Conservation (phyloP, 2,888 invertebrate species). For the Ophion ventricosus region DNA sequence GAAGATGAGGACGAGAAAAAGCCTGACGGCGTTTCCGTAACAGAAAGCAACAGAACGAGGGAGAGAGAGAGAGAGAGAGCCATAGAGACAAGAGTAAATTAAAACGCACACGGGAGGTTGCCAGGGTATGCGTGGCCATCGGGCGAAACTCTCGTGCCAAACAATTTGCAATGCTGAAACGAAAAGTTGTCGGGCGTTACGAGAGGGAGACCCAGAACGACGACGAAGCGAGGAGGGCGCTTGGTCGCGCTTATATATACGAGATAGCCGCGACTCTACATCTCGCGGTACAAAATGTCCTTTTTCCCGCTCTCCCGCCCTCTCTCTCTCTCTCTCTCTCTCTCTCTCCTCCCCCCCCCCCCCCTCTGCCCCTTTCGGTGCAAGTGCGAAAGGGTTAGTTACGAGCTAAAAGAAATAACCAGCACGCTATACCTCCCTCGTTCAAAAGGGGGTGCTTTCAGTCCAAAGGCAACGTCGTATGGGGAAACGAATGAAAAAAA, state of each 20-base stretch:
- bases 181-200: conserved; percentile 78
- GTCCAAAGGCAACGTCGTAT: conserved; percentile 43
- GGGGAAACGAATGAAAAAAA: conserved; percentile 35
- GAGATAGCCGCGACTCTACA: conserved; percentile 58
- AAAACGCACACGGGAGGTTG: conserved; percentile 70
- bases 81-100: conserved; percentile 72
- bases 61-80: conserved; percentile 25
- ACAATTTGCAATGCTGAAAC: conserved; percentile 82
- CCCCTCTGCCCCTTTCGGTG: conserved; percentile 38
- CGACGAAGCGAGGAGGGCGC: conserved; percentile 50
- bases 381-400: conserved; percentile 61
- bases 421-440: conserved; percentile 57
- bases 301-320: conserved; percentile 48
- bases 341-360: conserved; percentile 55
- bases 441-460: conserved; percentile 45
- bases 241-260: conserved; percentile 54
- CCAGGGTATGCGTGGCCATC: conserved; percentile 69
- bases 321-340: too few relatives aligned
- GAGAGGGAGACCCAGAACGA: conserved; percentile 50
- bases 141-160: conserved; percentile 77
- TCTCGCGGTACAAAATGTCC: conserved; percentile 55
- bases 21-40: conserved; percentile 39
- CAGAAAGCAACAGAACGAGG: conserved; percentile 42
- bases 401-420: conserved; percentile 62
- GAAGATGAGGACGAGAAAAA: conserved; percentile 37